Base-by-base conservation (phyloP, 1,140 invertebrate species). In the Papilio polyxenes region DNA sequence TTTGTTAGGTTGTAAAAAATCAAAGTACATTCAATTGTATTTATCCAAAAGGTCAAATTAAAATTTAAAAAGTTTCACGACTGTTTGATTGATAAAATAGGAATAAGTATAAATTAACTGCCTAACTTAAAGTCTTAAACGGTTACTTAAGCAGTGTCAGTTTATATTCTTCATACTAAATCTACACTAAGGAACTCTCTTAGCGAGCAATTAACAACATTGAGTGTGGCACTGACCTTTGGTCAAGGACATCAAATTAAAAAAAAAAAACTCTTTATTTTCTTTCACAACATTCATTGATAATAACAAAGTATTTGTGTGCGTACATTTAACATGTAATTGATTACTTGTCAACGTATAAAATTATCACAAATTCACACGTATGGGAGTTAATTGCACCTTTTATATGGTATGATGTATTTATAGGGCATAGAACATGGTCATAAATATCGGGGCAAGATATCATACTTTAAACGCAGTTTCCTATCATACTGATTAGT, bases 321-420 rank as follows among this genome's bases (percentile, higher is more conserved):
- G 1, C 17, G 17, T 3, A 56, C 51, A 23, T 62, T 53, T 76
- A 37, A 56, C 10, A 53, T 31, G n/a, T 76, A 53, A 76, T 76
- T 76, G 48, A 76, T 56, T 31, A 23, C 75, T 49, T 31, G 48
- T 49, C 53, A 62, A 44, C 44, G 78, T 65, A 80, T 80, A 65
- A 65, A 80, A 80, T 80, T 80, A 80, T 62, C 59, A 80, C 56
- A 20, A 80, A 10, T 62, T 80, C 37, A 80, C 78, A 80, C 78
- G 15, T 80, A 80, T 69, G 40, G 78, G n/a, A 62, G 37, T 23
- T 80, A 80, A 80, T 80, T 69, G 59, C 78, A 48, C n/a, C 40
- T 59, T 80, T 80, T 80, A 80, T 65, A 80, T 69, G 78, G 59
- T 20, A 31, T 20, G 31, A 31, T 65, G 59, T 69, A 80, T 79